Base-by-base conservation (phyloP, 2,113 vertebrate species). In the Accipiter cooperii region DNA sequence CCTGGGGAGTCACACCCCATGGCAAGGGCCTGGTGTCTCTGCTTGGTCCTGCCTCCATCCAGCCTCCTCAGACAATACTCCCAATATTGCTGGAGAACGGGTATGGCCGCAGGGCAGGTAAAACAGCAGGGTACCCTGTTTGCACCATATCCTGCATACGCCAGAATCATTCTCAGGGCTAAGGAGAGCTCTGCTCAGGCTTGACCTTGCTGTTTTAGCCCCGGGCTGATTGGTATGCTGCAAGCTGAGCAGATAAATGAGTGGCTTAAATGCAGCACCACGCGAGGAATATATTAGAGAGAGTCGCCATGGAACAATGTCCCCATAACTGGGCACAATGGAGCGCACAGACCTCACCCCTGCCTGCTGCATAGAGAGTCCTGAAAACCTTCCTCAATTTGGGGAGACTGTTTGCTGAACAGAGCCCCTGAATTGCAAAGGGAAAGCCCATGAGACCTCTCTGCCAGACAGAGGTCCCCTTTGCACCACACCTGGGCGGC, bases 141-240 rank as follows among this genome's bases (percentile, higher is more conserved):
- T 90, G 47, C 22, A 66, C 16, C 4, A 1, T 33, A 18, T 66
- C 33, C 46, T 88, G 63, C 3, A 1, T 20, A 9, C 8, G 16
- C 29, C 55, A 66, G 63, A 61, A 51, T 42, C 42, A 21, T 74
- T 84, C 42, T 38, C 26, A 44, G 71, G 71, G 58, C 76, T 86
- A 63, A 64, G 19, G 24, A 91, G 57, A 66, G 36, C 70, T 93
- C 54, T 71, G 52, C 61, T 84, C 33, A 64, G 83, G 60, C 71
- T 86, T 95, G 92, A 96, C 93, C 95, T 97, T 96, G 88, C 38
- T 90, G 40, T 87, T 92, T 36, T 20, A 96, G 79, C 66, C 64
- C 80, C 54, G 26, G 38, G 73, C 85, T 96, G 68, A 93, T 96
- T 90, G 92, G 58, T 96, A 93, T 96, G 92, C 93, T 44, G 85